Evolutionary conservation across 2,888 invertebrate genomes (phyloP).

Genomic region (Rhodophaea formosa): DNA sequence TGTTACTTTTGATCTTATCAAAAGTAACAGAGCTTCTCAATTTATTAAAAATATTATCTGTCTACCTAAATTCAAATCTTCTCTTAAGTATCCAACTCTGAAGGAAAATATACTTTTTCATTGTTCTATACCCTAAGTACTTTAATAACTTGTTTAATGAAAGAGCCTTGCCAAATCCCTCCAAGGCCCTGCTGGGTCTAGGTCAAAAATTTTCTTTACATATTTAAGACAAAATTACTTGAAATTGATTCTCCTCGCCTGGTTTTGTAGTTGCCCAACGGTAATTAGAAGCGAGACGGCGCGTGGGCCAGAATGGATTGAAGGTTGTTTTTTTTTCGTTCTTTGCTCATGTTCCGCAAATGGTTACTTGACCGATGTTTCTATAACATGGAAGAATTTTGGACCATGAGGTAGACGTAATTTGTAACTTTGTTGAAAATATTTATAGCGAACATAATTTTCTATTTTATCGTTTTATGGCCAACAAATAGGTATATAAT

Average conservation of each 20-base stretch:
- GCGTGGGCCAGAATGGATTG: conserved; percentile 20
- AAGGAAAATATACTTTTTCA: neutral
- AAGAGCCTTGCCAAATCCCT: neutral
- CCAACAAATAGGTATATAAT: too few species aligned
- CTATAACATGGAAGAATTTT: too few species aligned
- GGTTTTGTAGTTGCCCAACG: conserved; percentile 30
- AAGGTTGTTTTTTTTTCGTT: conserved; percentile 1
- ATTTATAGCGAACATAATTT: too few species aligned
- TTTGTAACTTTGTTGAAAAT: too few species aligned
- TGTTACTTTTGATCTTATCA: too few species aligned
- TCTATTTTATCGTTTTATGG: too few species aligned
- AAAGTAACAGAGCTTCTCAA: too few species aligned
- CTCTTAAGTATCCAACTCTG: neutral
- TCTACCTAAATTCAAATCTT: neutral
- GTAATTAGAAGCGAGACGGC: conserved; percentile 40
- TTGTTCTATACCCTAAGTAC: neutral
- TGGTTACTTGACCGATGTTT: too few species aligned
- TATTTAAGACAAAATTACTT: neutral
- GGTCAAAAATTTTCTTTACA: neutral
- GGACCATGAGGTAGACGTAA: too few species aligned
- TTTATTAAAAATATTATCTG: too few species aligned
- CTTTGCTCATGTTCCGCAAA: neutral
- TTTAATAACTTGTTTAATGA: conserved; percentile 1
- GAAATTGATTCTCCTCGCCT: neutral
- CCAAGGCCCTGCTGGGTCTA: neutral